Evolutionary conservation across 2,113 vertebrate species (phyloP), one percentile per base, ranked within the genome.

Genomic region (Brachyistius frenatus): DNA sequence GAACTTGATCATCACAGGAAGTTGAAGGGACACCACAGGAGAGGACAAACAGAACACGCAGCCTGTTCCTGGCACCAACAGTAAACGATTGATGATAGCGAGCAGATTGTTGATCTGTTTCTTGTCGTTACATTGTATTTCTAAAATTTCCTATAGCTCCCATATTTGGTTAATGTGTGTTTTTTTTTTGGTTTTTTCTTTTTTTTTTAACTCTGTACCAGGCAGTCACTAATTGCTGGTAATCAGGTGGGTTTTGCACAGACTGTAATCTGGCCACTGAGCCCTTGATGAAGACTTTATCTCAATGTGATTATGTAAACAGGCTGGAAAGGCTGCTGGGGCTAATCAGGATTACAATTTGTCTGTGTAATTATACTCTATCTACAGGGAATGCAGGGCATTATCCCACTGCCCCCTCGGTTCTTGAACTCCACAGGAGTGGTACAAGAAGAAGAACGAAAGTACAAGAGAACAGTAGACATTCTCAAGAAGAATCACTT

Each of bases 271-370:
- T 91, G 86, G 84, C 76, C 85, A 83, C 80, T 86, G 84, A 90
- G 83, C 81, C 80, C 81, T 81, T 81, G 84, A 91, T 88, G 86
- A 86, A 92, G 90, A 89, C 86, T 88, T 88, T 87, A 74, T 87
- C 80, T 85, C 86, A 83, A 72, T 91, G 76, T 92, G 90, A 90
- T 92, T 91, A 90, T 89, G 89, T 91, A 91, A 88, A 91, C 82
- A 90, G 85, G 61, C 84, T 89, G 81, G 81, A 79, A 87, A 84
- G 81, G 83, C 87, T 91, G 88, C 83, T 80, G 46, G 72, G 84
- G 85, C 84, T 92, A 90, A 93, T 91, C 87, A 88, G 93, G 91
- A 92, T 92, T 89, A 93, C 92, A 88, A 87, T 92, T 91, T 91
- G 87, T 91, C 88, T 80, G 83, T 87, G 88, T 90, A 93, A 93